phyloP scores from a whole-genome alignment of 1,140 invertebrate genomes.

The Caenorhabditis remanei region DNA sequence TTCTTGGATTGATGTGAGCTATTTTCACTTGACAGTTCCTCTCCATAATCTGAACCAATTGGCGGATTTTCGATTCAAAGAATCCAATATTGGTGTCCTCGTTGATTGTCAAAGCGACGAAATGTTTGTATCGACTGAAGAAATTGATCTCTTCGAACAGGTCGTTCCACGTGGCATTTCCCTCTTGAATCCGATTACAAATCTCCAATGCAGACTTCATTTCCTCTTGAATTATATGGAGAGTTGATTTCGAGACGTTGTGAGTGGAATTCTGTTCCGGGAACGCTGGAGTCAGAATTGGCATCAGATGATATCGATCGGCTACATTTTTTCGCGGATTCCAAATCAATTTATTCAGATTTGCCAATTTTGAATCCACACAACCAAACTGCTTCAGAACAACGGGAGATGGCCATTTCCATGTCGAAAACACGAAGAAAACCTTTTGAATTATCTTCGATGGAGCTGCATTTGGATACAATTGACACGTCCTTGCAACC shows the following conservation, averaged over 20 bases:
- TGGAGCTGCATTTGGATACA: constrained; percentile 96
- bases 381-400: constrained; percentile 89
- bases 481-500: constrained; percentile 95
- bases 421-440: constrained; percentile 95
- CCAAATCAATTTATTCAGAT: constrained; percentile 85
- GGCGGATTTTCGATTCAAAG: constrained; percentile 94
- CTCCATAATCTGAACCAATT: constrained; percentile 91
- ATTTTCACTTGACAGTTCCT: constrained; percentile 89
- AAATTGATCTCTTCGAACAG: constrained; percentile 95
- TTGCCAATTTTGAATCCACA: constrained; percentile 78
- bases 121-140: constrained; percentile 90
- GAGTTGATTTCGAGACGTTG: constrained; percentile 93
- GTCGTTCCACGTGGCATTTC: constrained; percentile 88
- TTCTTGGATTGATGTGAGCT: constrained; percentile 94
- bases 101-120: constrained; percentile 68
- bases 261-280: constrained; percentile 99
- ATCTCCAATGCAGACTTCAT: constrained; percentile 83
- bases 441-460: constrained; percentile 96
- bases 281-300: constrained; percentile 98
- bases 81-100: constrained; percentile 82
- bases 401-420: constrained; percentile 98
- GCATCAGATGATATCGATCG: constrained; percentile 88
- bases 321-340: constrained; percentile 82
- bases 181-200: constrained; percentile 89
- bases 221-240: constrained; percentile 91